Base-by-base conservation (phyloP, 2,113 vertebrate genomes). In the Sturnira hondurensis region DNA sequence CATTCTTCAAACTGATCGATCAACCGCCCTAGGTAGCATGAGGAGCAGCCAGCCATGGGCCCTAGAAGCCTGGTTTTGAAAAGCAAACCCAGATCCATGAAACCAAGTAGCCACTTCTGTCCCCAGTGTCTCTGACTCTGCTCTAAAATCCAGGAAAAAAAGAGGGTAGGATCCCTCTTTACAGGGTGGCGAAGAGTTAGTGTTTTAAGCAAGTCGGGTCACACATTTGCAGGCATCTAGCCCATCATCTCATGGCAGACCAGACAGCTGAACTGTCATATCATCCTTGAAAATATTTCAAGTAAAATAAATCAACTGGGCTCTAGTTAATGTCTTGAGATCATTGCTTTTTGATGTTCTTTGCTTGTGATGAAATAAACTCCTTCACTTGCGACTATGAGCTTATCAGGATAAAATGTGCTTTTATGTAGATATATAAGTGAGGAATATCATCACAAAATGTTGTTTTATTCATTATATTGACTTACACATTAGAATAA, bases 401-500 rank as follows among this genome's bases (percentile, higher is more conserved):
- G 17, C 54, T 4, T 38, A 22, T 77, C 41, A 38, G 61, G 82
- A 50, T 12, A 61, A 90, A 56, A 50, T 9, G 58, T 65, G 31
- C 73, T 96, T 89, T 76, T 78, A 2, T 43, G 41, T 80, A 28
- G 26, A 17, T 74, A 83, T 2, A 36, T 56, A 43, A 71, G 26
- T 80, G 13, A 45, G 38, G 20, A 77, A 38, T 13, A 52, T 5
- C 22, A 52, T 15, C 54, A 67, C 8, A 63, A 50, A n/a, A 73
- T 41, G 1, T 43, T 2, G 38, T 61, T 16, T 24, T 4, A 24
- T 31, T 67, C 52, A 45, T 31, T 14, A 74, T 73, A 41, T 17
- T 77, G 80, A 98, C 99, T 95, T 98, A 99, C 99, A 58, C 50
- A 67, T 96, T 98, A 91, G 97, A 97, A 63, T 97, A 97, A 80